phyloP scores from a whole-genome alignment of 2,113 vertebrate genomes.

The Suncus etruscus region DNA sequence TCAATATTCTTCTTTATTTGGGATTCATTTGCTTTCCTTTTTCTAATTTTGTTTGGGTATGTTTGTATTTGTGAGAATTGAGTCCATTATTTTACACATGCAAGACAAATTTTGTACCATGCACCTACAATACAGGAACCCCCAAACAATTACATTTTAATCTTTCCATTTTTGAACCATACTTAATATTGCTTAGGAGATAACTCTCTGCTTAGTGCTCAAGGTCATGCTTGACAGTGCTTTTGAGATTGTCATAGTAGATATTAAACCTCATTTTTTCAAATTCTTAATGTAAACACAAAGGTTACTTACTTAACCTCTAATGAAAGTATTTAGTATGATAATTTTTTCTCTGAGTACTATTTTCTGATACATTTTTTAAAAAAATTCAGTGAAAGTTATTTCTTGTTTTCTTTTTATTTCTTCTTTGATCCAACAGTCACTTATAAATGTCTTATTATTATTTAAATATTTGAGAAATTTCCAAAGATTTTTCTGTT shows the following conservation, averaged over 20 bases:
- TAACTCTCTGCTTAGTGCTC: too few species aligned
- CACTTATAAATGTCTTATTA: constrained; percentile 27
- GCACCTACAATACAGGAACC: too few species aligned
- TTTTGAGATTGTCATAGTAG: too few species aligned
- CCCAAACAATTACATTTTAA: too few species aligned
- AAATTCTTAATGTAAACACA: neutral
- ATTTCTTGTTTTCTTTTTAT: neutral
- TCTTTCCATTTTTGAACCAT: too few species aligned
- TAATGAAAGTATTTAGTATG: neutral
- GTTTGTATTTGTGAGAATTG: too few species aligned
- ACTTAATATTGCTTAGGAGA: too few species aligned
- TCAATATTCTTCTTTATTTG: neutral
- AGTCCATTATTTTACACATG: too few species aligned
- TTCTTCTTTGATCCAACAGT: neutral
- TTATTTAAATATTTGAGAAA: constrained; percentile 53
- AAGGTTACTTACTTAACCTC: neutral
- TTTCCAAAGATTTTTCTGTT: constrained; percentile 36
- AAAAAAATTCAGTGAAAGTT: neutral
- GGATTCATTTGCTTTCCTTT: neutral
- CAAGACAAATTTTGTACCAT: too few species aligned
- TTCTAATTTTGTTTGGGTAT: neutral
- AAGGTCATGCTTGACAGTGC: too few species aligned
- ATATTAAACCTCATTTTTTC: too few species aligned
- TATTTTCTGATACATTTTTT: neutral
- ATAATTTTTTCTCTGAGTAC: neutral